phyloP scores from a whole-genome alignment of 2,888 invertebrate species.

The Trissoscelio sp. region DNA sequence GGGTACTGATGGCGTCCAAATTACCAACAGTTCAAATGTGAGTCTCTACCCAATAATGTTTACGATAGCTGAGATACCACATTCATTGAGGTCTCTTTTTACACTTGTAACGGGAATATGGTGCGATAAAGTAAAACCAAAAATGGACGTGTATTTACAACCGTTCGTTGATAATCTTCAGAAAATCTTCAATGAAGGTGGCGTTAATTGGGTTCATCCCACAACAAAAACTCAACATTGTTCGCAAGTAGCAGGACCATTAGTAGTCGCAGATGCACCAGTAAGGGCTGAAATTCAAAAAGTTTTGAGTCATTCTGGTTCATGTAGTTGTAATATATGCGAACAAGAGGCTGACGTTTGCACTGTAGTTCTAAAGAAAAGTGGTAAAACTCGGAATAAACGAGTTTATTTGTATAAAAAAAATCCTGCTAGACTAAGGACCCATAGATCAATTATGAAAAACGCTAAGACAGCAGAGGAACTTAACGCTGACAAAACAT shows the following conservation, averaged over 20 bases:
- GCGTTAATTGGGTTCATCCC: constrained; percentile 7
- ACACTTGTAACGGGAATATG: constrained; percentile 2
- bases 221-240: not conserved
- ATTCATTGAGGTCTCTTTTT: not conserved
- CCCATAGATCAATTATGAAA: not conserved
- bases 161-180: not conserved
- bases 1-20: constrained; percentile 36
- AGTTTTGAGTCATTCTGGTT: not conserved
- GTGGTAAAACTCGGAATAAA: not conserved
- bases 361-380: not conserved
- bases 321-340: not conserved
- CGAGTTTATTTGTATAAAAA: constrained; percentile 7
- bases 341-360: constrained; percentile 1
- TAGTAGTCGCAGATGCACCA: constrained; percentile 8
- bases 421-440: constrained; percentile 5
- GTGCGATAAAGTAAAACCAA: not conserved
- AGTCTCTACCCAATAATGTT: constrained; percentile 2
- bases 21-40: not conserved
- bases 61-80: not conserved
- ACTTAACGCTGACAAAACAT: not conserved
- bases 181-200: not conserved
- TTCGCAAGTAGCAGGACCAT: not conserved
- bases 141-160: constrained; percentile 3
- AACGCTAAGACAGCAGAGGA: constrained; percentile 5
- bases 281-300: constrained; percentile 5